Evolutionary conservation across 2,797 vertebrate species (phyloP), one percentile per base, ranked within the genome.

Genomic region (Xerus rutilus): DNA sequence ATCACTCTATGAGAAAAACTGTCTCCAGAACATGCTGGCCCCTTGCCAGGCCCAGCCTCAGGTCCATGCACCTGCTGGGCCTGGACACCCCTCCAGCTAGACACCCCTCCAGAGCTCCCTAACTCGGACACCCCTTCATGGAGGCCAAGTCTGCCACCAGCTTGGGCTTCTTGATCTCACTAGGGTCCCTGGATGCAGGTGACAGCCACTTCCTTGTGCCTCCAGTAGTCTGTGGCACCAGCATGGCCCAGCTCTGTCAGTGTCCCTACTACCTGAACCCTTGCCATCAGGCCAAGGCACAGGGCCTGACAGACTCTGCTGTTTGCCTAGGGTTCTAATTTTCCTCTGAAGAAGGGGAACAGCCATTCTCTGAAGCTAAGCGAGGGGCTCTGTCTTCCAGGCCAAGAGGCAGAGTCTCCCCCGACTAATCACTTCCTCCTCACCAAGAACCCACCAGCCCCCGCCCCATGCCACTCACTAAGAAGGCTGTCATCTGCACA

Each of bases 321-420:
- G 91, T 82, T 97, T 95, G 95, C 94, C 94, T 97, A 93, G 93
- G 96, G 98, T 98, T 97, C 97, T 94, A 95, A 96, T 91, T 96
- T 88, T 97, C 54, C 57, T 69, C 91, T 97, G 89, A 69, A 83
- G 77, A 94, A 95, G 65, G 76, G 96, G 95, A 97, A 95, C 17
- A 96, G 93, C 94, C 8, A 14, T 78, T 91, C 92, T 93, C 87
- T 17, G 52, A 81, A 85, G 93, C 78, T 70, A 76, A 84, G 87
- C 25, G 67, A 90, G 97, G 95, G 96, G 93, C 93, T 17, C 93
- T 17, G 6, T 8, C 45, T n/a, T 39, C 45, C 30, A 28, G 30
- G n/a, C 21, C 10, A 25, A 13, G 32, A 28, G 32, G 21, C 52
- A 54, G 59, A 20, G 1, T 14, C 43, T 74, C 17, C 35, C n/a